phyloP scores from a whole-genome alignment of 2,888 invertebrate genomes.

The Pheosia gnoma region DNA sequence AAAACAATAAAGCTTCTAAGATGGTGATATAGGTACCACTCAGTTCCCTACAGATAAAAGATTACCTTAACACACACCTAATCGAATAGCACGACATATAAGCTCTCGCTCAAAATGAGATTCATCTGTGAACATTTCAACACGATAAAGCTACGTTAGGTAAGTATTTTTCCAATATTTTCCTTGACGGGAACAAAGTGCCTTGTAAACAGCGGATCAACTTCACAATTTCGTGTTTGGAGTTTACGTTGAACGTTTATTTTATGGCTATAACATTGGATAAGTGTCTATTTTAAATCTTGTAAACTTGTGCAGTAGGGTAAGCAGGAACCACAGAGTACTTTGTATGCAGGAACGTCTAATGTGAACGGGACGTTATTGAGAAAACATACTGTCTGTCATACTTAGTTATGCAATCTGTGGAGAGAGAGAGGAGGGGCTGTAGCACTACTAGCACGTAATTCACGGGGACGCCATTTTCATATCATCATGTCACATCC shows the following conservation, averaged over 20 bases:
- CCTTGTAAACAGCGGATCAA: slow-evolving; percentile 17
- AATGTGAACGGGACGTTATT: too few relatives aligned
- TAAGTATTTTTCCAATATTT: slow-evolving; percentile 74
- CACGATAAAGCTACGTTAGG: slow-evolving; percentile 58
- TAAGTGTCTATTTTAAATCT: not conserved
- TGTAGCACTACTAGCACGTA: too few relatives aligned
- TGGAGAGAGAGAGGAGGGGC: too few relatives aligned
- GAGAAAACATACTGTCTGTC: too few relatives aligned
- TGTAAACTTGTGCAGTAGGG: too few relatives aligned
- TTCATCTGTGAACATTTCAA: slow-evolving; percentile 50
- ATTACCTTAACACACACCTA: slow-evolving; percentile 10
- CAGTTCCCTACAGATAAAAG: not conserved
- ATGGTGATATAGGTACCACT: too few relatives aligned
- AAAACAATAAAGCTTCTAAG: too few relatives aligned
- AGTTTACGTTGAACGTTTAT: not conserved
- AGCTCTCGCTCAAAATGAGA: slow-evolving; percentile 43
- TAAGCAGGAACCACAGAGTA: too few relatives aligned
- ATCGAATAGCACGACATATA: slow-evolving; percentile 42
- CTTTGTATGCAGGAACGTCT: too few relatives aligned
- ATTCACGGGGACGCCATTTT: too few relatives aligned
- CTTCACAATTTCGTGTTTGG: not conserved
- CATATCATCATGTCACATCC: too few relatives aligned
- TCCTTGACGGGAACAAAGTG: slow-evolving; percentile 46
- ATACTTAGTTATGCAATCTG: too few relatives aligned
- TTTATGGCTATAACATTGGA: not conserved